Base-by-base conservation (phyloP, 2,113 vertebrate genomes). In the Protomyctophum bolini region DNA sequence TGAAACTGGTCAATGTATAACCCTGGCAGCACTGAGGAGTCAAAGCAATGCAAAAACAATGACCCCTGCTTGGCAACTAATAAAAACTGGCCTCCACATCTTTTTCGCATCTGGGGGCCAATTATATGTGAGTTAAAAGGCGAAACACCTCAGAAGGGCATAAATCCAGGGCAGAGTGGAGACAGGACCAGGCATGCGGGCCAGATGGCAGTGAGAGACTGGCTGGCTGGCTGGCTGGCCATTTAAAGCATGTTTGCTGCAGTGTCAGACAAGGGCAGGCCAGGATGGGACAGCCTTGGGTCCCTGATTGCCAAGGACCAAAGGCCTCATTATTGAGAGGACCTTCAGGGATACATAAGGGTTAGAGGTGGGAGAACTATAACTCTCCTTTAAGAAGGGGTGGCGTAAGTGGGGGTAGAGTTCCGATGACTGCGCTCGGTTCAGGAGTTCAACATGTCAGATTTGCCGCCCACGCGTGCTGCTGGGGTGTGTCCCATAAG, bases 31-130 rank as follows among this genome's bases (percentile, higher is more conserved):
- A 68, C 52, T n/a, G 54, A 79, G 61, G 75, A 81, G 75, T 66
- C 52, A 11, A 33, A 76, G 66, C 54, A 33, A 80, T 67, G 62
- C 77, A 83, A 83, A 88, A 88, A 89, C 86, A 88, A 85, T 90
- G 88, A 87, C 83, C 86, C 83, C 76, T 82, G 82, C 83, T 85
- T 82, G 86, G 79, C 77, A 86, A 88, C 83, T 73, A 81, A 90
- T 91, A 86, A 91, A 91, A 91, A 84, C 69, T 80, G 75, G 67
- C 87, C 83, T 74, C 80, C 83, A 85, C 89, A 92, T 88, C 77
- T 92, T 91, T 88, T 83, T 86, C 87, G 80, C 88, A 92, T 91
- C 87, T 92, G 89, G 84, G 79, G 86, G 85, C 84, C 88, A 92
- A 92, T 92, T 92, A 92, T 78, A 86, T 82, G 63, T 58, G 21